Conservation (phyloP, 2,888 invertebrate genomes). For the Agrochola macilenta region DNA sequence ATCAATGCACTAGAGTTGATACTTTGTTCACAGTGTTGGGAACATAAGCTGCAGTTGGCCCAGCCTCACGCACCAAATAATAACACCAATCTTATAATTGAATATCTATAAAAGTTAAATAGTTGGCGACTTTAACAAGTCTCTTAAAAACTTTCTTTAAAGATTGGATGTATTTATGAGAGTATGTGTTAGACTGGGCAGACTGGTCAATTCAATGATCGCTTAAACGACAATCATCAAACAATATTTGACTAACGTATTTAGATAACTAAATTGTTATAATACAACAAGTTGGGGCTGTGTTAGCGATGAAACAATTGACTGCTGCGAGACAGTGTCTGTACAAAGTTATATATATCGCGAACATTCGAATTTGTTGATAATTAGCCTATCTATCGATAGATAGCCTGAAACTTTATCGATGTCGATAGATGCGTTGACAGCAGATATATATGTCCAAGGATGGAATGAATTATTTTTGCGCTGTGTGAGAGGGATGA, state of each 20-base stretch:
- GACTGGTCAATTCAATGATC: constrained; percentile 50
- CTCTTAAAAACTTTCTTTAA: constrained; percentile 48
- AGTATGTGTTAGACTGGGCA: constrained; percentile 48
- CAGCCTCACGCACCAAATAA: constrained; percentile 46
- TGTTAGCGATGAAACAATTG: constrained; percentile 57
- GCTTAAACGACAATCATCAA: constrained; percentile 60
- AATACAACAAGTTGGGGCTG: constrained; percentile 62
- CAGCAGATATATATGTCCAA: constrained; percentile 11
- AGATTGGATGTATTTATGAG: constrained; percentile 27
- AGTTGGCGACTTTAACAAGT: constrained; percentile 51
- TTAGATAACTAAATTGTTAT: constrained; percentile 65
- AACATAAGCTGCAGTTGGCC: constrained; percentile 53
- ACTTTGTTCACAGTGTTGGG: constrained; percentile 62
- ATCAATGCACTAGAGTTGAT: constrained; percentile 66
- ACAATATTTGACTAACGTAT: constrained; percentile 65
- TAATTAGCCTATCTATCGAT: constrained; percentile 49
- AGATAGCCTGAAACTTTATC: constrained; percentile 51
- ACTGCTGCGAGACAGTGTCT: constrained; percentile 45
- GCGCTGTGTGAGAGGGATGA: constrained; percentile 10
- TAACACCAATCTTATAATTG: constrained; percentile 44
- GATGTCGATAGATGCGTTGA: constrained; percentile 58
- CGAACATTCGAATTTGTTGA: constrained; percentile 49
- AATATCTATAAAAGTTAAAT: constrained; percentile 63
- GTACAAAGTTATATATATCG: constrained; percentile 54
- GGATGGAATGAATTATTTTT: constrained; percentile 18